Evolutionary conservation across 2,797 vertebrate species (phyloP), one percentile per base, ranked within the genome.

Genomic region (Lemur catta): DNA sequence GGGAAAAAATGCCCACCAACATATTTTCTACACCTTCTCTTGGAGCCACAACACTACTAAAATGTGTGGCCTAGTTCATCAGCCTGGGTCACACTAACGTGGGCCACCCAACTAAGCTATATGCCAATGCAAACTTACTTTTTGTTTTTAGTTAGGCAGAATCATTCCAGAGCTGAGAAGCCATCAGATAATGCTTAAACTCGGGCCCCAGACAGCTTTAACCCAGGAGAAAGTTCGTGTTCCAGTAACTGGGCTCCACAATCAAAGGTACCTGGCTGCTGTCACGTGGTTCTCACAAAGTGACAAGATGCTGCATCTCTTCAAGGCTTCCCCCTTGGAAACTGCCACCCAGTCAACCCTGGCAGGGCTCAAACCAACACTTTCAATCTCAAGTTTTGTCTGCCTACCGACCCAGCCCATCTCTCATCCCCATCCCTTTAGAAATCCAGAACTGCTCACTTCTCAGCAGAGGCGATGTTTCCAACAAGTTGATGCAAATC

Each of bases 271-370:
- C 81, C 71, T 80, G 82, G 48, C 11, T 30, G 79, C 57, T 87
- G 92, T 96, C 98, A 98, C 95, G 95, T 97, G 98, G 93, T 82
- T 59, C 48, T 57, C 55, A 82, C 74, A 79, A 92, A 97, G 80
- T 90, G 59, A 93, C 95, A 87, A 88, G 85, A 95, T 52, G 50
- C 6, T 69, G 89, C 52, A 33, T 57, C 82, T 97, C 96, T 95
- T 50, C 26, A 94, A 80, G 96, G 84, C 94, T 98, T 98, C 88
- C 93, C 92, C 52, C 6, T 5, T 67, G 76, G 80, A 96, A 98
- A 80, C 43, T 17, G n/a, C 78, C 80, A 95, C 75, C 89, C 63
- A 71, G 84, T 48, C 46, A 78, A 85, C 65, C 81, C 94, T 2
- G 17, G 52, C 0, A 15, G 2, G 33, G 88, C 0, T 46, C 65